These are phyloP conservation scores for Burhinus bistriatus DNA, from an alignment of 2,113 vertebrate species.

Conservation along the genomic window DNA sequence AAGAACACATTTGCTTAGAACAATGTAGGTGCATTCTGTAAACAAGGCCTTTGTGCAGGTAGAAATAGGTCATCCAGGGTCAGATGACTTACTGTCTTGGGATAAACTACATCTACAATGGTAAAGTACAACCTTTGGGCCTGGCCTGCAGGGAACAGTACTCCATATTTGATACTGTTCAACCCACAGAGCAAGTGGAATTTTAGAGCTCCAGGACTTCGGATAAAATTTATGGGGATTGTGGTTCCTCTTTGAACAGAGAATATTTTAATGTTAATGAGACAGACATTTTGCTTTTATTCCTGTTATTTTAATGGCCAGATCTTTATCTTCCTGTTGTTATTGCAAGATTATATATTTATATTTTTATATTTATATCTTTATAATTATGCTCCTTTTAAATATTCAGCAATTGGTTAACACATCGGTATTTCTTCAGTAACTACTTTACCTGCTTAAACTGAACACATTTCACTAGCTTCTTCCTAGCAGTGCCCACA, in stretches of 20 bases:
- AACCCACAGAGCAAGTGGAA: not conserved
- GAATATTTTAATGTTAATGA: not conserved
- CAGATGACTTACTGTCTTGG: not conserved
- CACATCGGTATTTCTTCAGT: not conserved
- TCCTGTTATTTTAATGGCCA: not conserved
- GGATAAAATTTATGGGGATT: not conserved
- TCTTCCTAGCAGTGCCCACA: conserved; percentile 4
- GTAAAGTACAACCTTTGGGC: not conserved
- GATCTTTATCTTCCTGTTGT: not conserved
- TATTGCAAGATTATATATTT: not conserved
- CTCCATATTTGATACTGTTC: not conserved
- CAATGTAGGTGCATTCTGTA: not conserved
- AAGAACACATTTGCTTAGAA: not conserved
- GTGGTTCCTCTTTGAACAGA: not conserved
- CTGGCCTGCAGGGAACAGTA: not conserved
- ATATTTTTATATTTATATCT: not conserved
- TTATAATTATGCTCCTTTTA: not conserved
- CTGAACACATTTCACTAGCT: not conserved
- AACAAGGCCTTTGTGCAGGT: not conserved
- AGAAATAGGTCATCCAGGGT: not conserved
- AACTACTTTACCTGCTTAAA: not conserved
- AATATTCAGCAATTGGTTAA: not conserved
- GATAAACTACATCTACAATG: not conserved
- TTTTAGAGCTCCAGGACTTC: not conserved
- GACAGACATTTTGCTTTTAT: not conserved